phyloP scores from a whole-genome alignment of 2,113 vertebrate genomes.

The Theristicus caerulescens region DNA sequence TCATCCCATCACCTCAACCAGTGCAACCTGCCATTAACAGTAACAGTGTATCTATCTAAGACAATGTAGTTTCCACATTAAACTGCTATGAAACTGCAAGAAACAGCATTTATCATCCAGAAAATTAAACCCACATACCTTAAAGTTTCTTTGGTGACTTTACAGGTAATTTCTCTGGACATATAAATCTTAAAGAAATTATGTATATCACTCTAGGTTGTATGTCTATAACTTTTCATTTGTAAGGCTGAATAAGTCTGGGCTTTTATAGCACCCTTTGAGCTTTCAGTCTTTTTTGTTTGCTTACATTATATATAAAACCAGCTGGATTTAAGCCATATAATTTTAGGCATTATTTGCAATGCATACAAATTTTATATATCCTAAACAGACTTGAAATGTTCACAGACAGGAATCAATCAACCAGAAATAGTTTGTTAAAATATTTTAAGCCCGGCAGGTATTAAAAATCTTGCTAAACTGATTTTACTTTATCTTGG shows the following conservation, averaged over 20 bases:
- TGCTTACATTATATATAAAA: background rate
- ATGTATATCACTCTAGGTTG: background rate
- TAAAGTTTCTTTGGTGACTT: background rate
- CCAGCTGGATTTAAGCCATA: background rate
- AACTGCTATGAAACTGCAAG: background rate
- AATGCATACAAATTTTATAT: background rate
- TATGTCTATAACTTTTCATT: background rate
- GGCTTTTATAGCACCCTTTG: background rate
- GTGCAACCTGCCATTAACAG: background rate
- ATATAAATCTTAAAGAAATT: background rate
- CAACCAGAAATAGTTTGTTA: background rate
- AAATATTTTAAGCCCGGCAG: background rate
- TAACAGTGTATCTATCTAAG: background rate
- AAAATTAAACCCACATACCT: background rate
- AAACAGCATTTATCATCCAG: background rate
- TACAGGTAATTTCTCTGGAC: background rate
- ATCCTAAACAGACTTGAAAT: background rate
- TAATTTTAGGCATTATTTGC: background rate
- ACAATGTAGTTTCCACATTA: background rate
- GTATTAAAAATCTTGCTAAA: background rate
- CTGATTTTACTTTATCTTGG: background rate
- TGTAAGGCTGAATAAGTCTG: background rate
- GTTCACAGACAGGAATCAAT: background rate
- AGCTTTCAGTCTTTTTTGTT: background rate
- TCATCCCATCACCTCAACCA: background rate